phyloP scores from a whole-genome alignment of 92 coral and sea anemone species.

The Hydrozoanthus gracilis region DNA sequence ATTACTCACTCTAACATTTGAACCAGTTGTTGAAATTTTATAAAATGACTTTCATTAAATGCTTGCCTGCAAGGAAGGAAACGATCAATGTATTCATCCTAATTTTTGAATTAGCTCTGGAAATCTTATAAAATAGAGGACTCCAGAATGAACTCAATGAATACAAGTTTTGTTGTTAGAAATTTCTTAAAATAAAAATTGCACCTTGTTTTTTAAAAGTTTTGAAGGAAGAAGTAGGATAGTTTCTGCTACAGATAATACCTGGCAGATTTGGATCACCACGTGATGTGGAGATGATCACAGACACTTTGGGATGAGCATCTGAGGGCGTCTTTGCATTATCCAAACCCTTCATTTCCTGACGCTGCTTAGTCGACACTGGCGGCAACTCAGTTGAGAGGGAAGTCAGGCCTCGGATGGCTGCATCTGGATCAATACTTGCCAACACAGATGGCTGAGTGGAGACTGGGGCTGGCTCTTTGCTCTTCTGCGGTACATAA shows the following conservation, averaged over 20 bases:
- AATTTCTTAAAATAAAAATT: too few relatives aligned
- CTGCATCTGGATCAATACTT: constrained; percentile 46
- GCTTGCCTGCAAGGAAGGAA: too few relatives aligned
- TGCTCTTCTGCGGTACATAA: constrained; percentile 49
- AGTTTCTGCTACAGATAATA: background rate
- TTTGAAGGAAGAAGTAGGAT: too few relatives aligned
- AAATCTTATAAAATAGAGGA: too few relatives aligned
- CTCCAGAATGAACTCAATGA: too few relatives aligned
- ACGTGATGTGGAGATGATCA: constrained; percentile 62
- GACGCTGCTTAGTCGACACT: background rate
- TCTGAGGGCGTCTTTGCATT: constrained; percentile 34
- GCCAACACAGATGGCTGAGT: constrained; percentile 41
- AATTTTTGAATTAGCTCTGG: too few relatives aligned
- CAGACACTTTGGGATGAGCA: constrained; percentile 69
- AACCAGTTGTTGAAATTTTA: too few relatives aligned
- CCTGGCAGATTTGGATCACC: constrained; percentile 55
- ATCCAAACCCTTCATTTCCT: constrained; percentile 31
- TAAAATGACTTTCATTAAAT: too few relatives aligned
- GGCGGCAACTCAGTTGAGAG: constrained; percentile 32
- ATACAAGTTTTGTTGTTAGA: too few relatives aligned
- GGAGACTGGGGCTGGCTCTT: constrained; percentile 54
- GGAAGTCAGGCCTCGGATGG: constrained; percentile 48
- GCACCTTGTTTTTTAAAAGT: too few relatives aligned
- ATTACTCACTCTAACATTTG: too few relatives aligned
- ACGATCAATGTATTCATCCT: too few relatives aligned